These are phyloP conservation scores for Manacus vitellinus DNA, from an alignment of 2,113 vertebrate species.

Conservation along the genomic window DNA sequence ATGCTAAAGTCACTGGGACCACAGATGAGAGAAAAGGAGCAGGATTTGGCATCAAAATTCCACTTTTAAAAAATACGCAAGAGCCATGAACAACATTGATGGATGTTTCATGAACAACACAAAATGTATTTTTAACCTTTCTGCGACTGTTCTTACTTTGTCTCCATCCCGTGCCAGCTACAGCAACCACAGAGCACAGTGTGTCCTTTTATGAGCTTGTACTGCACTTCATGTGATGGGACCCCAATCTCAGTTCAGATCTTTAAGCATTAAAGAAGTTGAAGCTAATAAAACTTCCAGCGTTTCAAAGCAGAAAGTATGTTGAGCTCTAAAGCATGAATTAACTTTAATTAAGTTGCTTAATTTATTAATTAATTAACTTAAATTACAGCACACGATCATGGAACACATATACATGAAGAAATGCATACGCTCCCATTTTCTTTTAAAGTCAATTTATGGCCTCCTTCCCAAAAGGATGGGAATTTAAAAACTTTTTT, in stretches of 20 bases:
- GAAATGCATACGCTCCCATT: not conserved
- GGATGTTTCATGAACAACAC: not conserved
- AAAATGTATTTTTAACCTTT: not conserved
- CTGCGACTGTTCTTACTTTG: not conserved
- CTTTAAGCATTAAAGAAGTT: not conserved
- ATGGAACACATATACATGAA: not conserved
- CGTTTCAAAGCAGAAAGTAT: not conserved
- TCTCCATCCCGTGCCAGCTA: not conserved
- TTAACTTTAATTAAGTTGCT: not conserved
- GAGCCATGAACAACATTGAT: not conserved
- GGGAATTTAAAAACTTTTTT: not conserved
- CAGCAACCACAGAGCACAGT: not conserved
- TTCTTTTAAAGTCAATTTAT: not conserved
- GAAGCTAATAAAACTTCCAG: not conserved
- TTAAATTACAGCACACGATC: not conserved
- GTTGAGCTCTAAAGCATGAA: not conserved
- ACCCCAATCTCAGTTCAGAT: not conserved
- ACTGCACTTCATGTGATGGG: not conserved
- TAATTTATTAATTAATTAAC: not conserved
- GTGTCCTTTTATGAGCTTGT: not conserved
- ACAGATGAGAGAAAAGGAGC: not conserved
- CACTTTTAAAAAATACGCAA: not conserved
- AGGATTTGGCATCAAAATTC: not conserved
- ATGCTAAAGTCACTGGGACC: not conserved
- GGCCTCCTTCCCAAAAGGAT: not conserved